These are phyloP conservation scores for Fringilla coelebs DNA, from an alignment of 2,797 vertebrate genomes.

Conservation along the genomic window DNA sequence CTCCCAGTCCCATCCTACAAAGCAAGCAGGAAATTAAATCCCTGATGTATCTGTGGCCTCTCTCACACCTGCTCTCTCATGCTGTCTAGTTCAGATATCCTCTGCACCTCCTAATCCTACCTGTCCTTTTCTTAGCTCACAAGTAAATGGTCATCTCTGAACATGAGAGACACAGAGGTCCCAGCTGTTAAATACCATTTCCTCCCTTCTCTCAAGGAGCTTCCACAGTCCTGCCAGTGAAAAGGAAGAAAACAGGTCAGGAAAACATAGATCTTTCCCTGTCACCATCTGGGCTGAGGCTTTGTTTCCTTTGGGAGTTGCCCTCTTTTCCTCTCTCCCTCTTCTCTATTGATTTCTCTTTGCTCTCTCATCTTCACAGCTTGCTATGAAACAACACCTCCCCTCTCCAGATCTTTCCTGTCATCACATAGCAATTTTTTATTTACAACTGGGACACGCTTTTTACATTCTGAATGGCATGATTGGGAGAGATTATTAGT, in stretches of 20 bases:
- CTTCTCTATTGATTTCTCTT: background rate
- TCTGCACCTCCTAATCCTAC: background rate
- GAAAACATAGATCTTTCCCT: slow-evolving; percentile 36
- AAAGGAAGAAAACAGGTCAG: background rate
- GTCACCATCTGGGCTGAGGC: background rate
- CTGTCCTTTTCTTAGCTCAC: background rate
- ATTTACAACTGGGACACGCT: background rate
- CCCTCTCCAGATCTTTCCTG: background rate
- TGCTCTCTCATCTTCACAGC: background rate
- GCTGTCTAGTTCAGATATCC: background rate
- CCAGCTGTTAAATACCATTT: background rate
- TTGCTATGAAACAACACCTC: background rate
- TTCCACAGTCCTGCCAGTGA: background rate
- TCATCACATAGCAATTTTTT: background rate
- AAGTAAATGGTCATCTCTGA: background rate
- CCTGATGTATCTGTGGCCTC: background rate
- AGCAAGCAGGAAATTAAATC: background rate
- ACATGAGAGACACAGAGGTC: background rate
- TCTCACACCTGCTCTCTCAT: background rate
- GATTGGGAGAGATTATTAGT: background rate
- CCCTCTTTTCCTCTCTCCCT: background rate
- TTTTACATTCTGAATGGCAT: background rate
- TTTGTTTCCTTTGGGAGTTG: background rate
- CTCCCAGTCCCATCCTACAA: background rate
- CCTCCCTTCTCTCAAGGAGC: background rate